phyloP scores from a whole-genome alignment of 2,888 invertebrate genomes.

The Byasa hedistus region DNA sequence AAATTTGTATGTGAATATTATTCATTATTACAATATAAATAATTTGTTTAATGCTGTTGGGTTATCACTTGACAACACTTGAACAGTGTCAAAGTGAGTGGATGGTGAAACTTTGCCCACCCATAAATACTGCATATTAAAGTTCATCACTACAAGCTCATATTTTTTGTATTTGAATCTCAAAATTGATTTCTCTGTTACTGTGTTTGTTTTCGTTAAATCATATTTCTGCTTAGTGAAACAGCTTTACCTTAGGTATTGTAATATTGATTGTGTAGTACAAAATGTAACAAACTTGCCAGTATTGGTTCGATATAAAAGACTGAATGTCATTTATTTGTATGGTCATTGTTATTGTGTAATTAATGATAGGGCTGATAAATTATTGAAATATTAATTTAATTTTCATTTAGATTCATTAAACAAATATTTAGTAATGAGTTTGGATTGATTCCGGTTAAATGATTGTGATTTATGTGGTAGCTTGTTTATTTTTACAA shows the following conservation, averaged over 20 bases:
- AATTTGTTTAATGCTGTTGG: too few relatives aligned
- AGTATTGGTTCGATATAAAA: constrained; percentile 79
- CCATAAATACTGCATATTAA: not conserved
- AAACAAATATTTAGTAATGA: constrained; percentile 24
- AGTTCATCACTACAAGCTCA: not conserved
- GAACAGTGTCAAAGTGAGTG: too few relatives aligned
- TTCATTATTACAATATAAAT: not conserved
- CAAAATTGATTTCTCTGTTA: constrained; percentile 8
- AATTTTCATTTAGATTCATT: constrained; percentile 15
- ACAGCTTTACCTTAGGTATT: constrained; percentile 58
- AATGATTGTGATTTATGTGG: constrained; percentile 35
- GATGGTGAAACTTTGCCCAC: too few relatives aligned
- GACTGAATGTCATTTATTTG: constrained; percentile 77
- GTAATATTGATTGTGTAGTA: constrained; percentile 72
- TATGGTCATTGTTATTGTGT: constrained; percentile 67
- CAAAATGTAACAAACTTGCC: constrained; percentile 79
- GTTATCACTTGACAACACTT: too few relatives aligned
- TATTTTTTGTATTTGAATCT: constrained; percentile 15
- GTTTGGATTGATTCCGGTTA: constrained; percentile 17
- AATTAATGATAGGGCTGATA: constrained; percentile 47
- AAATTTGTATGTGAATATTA: constrained; percentile 26
- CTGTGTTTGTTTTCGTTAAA: not conserved
- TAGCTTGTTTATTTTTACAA: constrained; percentile 31
- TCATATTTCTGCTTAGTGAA: constrained; percentile 60
- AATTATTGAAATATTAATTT: constrained; percentile 29